A percentile compares a stretch with the other conserved stretches of the same genome.
Conservation (phyloP, 2,888 invertebrate genomes). For the Coenonympha arcania region DNA sequence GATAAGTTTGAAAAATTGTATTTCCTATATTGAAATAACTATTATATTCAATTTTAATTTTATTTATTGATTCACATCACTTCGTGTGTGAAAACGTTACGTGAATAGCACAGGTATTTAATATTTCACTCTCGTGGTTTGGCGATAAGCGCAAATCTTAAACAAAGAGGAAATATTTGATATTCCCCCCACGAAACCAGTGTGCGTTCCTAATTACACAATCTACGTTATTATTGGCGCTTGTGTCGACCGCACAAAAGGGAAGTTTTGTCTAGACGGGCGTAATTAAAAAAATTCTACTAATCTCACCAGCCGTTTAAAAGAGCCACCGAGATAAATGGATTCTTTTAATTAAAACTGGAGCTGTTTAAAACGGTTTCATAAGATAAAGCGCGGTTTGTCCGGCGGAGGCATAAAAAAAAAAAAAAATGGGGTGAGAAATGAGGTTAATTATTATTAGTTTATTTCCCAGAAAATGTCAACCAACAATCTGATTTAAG, state of each 20-base stretch:
- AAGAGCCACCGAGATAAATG: constrained; percentile 14
- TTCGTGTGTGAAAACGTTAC: too few species aligned
- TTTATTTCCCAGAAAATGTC: too few species aligned
- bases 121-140: background rate
- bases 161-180: background rate
- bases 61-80: too few species aligned
- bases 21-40: too few species aligned
- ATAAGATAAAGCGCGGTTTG: constrained; percentile 13
- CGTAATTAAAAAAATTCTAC: constrained; percentile 27
- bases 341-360: constrained; percentile 14
- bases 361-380: constrained; percentile 10
- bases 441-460: too few species aligned
- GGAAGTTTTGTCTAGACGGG: constrained; percentile 28
- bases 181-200: background rate
- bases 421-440: too few species aligned
- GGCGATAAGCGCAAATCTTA: constrained; percentile 1
- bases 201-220: constrained; percentile 14
- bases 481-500: too few species aligned
- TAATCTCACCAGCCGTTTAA: constrained; percentile 14
- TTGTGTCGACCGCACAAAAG: constrained; percentile 23
- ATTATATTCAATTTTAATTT: too few species aligned
- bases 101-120: background rate
- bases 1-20: too few species aligned
- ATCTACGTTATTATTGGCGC: constrained; percentile 15
- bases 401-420: background rate